A percentile compares a stretch with the other conserved stretches of the same genome.
Evolutionary conservation across 2,113 vertebrate species (phyloP).

Genomic region (Coptodon rendalli): DNA sequence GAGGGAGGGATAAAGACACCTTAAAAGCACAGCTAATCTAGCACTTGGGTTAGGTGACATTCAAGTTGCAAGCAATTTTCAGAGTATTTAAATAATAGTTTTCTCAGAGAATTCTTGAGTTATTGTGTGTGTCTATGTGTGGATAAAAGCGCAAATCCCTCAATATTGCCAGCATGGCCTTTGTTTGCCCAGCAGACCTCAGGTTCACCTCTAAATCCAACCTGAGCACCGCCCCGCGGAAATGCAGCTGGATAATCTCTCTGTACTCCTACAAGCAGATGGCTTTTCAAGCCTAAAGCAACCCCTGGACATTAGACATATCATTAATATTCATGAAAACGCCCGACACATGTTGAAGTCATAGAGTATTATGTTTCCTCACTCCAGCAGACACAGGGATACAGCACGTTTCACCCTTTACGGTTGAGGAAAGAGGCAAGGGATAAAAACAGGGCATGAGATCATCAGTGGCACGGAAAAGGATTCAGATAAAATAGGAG

Average conservation of each 20-base stretch:
- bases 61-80: neutral
- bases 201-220: slow-evolving; percentile 25
- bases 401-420: neutral
- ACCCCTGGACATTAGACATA: slow-evolving; percentile 27
- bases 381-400: neutral
- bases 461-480: neutral
- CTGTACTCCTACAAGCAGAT: slow-evolving; percentile 23
- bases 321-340: slow-evolving; percentile 58
- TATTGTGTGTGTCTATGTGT: neutral
- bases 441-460: neutral
- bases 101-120: neutral
- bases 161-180: neutral
- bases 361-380: slow-evolving; percentile 13
- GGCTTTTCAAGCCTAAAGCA: slow-evolving; percentile 17
- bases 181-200: slow-evolving; percentile 20
- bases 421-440: neutral
- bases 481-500: neutral
- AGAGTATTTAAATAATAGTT: neutral
- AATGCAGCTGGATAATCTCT: slow-evolving; percentile 32
- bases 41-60: neutral
- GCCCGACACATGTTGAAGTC: slow-evolving; percentile 37
- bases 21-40: neutral
- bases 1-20: neutral
- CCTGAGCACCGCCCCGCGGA: neutral
- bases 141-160: neutral